Conservation (phyloP, 1,140 invertebrate species). For the Lerema accius region DNA sequence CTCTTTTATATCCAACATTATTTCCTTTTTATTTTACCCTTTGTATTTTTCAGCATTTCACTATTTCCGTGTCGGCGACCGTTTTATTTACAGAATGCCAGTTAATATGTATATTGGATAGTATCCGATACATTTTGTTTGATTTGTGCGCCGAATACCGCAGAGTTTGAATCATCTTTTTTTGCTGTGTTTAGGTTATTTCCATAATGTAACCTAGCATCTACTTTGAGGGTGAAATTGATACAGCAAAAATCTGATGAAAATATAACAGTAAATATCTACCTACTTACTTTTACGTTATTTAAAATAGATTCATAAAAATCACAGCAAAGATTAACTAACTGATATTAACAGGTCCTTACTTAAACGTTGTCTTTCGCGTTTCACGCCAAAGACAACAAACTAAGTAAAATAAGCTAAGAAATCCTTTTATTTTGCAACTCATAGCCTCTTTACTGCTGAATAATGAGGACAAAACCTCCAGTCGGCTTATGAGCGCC, state of each 20-base stretch:
- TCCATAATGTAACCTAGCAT: no score
- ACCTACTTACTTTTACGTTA: no score
- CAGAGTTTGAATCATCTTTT: no score
- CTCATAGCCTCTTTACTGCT: slow-evolving; percentile 45
- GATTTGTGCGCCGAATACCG: not conserved
- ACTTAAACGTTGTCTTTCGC: no score
- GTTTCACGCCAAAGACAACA: slow-evolving; percentile 17
- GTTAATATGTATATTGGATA: slow-evolving; percentile 23
- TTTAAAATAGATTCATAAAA: no score
- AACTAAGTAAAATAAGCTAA: slow-evolving; percentile 29
- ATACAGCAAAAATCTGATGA: no score
- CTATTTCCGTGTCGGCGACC: slow-evolving; percentile 36
- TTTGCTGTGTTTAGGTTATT: no score
- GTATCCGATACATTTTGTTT: not conserved
- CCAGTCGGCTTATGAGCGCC: slow-evolving; percentile 59
- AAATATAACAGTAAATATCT: no score
- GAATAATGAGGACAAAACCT: slow-evolving; percentile 71
- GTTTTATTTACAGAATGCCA: slow-evolving; percentile 28
- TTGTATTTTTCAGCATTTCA: slow-evolving; percentile 66
- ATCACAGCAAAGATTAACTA: no score
- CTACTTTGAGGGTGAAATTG: no score
- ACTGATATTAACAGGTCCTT: no score
- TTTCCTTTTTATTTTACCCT: slow-evolving; percentile 63
- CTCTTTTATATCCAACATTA: slow-evolving; percentile 76
- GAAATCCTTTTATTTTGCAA: slow-evolving; percentile 29